Evolutionary conservation across 1,140 invertebrate species (phyloP).

Genomic region (Pogonus chalceus): DNA sequence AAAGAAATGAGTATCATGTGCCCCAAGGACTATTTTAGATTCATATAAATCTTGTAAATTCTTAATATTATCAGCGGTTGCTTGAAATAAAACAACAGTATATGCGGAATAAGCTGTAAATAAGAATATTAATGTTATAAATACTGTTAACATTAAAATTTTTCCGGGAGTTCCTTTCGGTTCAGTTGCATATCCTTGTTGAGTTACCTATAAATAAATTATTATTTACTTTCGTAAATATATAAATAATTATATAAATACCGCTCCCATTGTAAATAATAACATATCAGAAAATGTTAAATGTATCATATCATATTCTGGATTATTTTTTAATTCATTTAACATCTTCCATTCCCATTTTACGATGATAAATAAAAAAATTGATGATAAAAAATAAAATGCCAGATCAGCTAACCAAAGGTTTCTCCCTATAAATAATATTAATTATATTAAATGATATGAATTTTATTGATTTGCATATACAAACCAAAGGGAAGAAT

Average conservation of each 20-base stretch:
- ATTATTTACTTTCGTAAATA: slow-evolving; percentile 33
- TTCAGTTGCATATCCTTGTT: slow-evolving; percentile 42
- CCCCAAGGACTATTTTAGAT: slow-evolving; percentile 47
- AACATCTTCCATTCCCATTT: too few relatives aligned
- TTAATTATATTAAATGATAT: too few relatives aligned
- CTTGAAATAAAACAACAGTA: slow-evolving; percentile 49
- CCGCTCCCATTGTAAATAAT: too few relatives aligned
- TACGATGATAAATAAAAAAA: too few relatives aligned
- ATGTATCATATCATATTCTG: too few relatives aligned
- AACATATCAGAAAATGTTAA: too few relatives aligned
- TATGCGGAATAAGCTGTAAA: slow-evolving; percentile 50
- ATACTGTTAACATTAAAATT: slow-evolving; percentile 38
- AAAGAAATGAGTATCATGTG: too few relatives aligned
- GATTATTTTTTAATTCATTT: too few relatives aligned
- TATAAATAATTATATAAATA: too few relatives aligned
- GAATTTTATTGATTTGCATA: too few relatives aligned
- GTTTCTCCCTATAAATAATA: too few relatives aligned
- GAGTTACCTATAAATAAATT: slow-evolving; percentile 37
- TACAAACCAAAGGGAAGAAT: slow-evolving; percentile 41
- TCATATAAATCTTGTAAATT: slow-evolving; percentile 41
- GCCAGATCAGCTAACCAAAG: neutral
- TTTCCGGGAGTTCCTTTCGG: slow-evolving; percentile 39
- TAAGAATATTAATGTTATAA: slow-evolving; percentile 33
- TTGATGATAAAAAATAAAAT: neutral
- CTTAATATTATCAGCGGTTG: slow-evolving; percentile 43